These are phyloP conservation scores for Branchellion lobata DNA, from an alignment of 2,888 invertebrate species.

Conservation along the genomic window DNA sequence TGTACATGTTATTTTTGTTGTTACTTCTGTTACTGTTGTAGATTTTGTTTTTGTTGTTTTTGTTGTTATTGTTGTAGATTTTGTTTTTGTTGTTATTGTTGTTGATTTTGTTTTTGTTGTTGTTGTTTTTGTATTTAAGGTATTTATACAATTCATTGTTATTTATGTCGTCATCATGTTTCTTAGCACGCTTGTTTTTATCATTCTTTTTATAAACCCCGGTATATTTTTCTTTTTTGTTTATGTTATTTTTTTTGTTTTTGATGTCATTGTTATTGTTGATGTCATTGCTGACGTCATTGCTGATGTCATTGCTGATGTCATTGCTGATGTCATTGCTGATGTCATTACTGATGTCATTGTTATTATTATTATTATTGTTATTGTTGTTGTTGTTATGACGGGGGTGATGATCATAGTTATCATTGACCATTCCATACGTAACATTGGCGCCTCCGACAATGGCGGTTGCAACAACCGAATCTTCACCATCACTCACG, in stretches of 20 bases:
- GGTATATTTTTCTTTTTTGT: background rate
- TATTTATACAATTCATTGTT: no score
- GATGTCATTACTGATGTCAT: background rate
- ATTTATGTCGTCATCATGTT: no score
- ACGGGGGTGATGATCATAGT: background rate
- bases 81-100: background rate
- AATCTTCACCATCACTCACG: no score
- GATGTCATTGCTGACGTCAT: background rate
- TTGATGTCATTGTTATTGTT: background rate
- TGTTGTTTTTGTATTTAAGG: no score
- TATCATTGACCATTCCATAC: background rate
- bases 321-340: background rate
- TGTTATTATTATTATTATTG: background rate
- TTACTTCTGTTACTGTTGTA: background rate
- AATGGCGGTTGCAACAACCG: background rate
- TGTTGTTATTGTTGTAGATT: background rate
- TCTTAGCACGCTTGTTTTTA: no score
- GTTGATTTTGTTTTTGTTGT: background rate
- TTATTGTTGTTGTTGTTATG: slow-evolving; percentile 1
- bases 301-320: background rate
- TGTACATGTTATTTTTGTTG: slow-evolving; percentile 12
- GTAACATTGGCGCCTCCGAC: background rate
- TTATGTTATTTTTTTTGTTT: background rate
- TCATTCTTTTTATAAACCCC: no score
- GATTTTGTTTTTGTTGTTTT: background rate